phyloP scores from a whole-genome alignment of 2,888 invertebrate genomes.

The Metacarcinus magister region DNA sequence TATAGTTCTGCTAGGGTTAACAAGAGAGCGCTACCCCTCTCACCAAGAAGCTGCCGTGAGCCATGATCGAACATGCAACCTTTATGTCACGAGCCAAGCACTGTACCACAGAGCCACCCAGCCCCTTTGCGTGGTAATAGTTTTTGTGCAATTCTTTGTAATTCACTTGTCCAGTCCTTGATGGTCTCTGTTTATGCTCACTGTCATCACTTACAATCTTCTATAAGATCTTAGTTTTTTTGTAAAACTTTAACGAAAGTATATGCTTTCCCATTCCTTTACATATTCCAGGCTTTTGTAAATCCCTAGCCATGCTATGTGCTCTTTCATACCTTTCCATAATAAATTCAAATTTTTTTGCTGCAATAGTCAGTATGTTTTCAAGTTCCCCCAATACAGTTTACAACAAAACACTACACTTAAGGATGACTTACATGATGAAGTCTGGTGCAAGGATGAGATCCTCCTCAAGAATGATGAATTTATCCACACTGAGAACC shows the following conservation, averaged over 20 bases:
- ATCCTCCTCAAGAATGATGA: slow-evolving; percentile 77
- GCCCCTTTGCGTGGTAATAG: no score
- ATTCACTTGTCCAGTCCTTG: neutral
- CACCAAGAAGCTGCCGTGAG: neutral
- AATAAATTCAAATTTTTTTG: neutral
- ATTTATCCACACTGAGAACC: slow-evolving; percentile 58
- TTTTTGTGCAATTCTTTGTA: no score
- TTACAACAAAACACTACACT: neutral
- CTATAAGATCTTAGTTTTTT: neutral
- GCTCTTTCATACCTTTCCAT: neutral
- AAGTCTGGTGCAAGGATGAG: slow-evolving; percentile 76
- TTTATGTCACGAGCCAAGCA: no score
- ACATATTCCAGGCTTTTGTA: neutral
- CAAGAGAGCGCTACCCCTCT: neutral
- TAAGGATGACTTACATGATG: slow-evolving; percentile 68
- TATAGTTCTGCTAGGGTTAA: no score
- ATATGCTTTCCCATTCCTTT: neutral
- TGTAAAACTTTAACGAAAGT: neutral
- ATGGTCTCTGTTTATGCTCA: neutral
- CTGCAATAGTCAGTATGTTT: neutral
- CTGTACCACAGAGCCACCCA: no score
- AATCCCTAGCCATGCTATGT: neutral
- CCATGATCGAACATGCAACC: no score
- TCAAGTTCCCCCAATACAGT: neutral
- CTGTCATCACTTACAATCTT: neutral